Conservation (phyloP, 37 sponge, comb jelly and placozoan species). For the Dysidea cf. avara region DNA sequence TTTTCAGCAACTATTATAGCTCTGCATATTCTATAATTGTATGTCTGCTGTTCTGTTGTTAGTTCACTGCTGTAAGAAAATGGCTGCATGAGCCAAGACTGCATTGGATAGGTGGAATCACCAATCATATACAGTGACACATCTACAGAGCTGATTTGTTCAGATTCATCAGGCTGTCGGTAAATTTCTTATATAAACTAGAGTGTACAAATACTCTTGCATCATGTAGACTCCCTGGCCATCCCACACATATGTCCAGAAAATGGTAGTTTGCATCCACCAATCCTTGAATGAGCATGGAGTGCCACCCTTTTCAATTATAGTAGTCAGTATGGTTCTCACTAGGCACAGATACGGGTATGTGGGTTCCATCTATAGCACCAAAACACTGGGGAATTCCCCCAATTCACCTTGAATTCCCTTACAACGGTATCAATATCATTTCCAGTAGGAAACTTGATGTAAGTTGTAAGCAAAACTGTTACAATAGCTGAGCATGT, state of each 20-base stretch:
- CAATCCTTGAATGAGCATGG: slow-evolving; percentile 11
- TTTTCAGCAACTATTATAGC: slow-evolving; percentile 12
- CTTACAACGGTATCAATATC: not conserved
- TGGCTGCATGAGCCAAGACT: slow-evolving; percentile 4
- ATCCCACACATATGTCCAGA: slow-evolving; percentile 4
- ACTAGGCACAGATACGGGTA: not conserved
- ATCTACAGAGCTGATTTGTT: too few relatives aligned
- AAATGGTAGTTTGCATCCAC: slow-evolving; percentile 4
- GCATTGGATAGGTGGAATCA: not conserved
- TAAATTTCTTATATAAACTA: not conserved
- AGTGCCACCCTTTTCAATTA: slow-evolving; percentile 3
- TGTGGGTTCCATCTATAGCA: slow-evolving; percentile 18
- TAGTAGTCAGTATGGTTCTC: slow-evolving; percentile 13
- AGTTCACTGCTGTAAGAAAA: not conserved
- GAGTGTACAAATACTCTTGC: slow-evolving; percentile 9
- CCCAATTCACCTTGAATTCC: not conserved
- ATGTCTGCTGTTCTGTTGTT: not conserved
- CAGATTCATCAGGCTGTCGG: too few relatives aligned
- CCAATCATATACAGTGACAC: not conserved
- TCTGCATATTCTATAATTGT: not conserved
- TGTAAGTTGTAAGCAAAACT: slow-evolving; percentile 31
- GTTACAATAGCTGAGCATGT: slow-evolving; percentile 31
- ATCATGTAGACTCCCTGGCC: slow-evolving; percentile 31
- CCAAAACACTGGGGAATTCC: slow-evolving; percentile 17
- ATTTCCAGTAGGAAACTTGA: slow-evolving; percentile 21